These are phyloP conservation scores for Dipus sagitta DNA, from an alignment of 2,797 vertebrate genomes.

Conservation along the genomic window DNA sequence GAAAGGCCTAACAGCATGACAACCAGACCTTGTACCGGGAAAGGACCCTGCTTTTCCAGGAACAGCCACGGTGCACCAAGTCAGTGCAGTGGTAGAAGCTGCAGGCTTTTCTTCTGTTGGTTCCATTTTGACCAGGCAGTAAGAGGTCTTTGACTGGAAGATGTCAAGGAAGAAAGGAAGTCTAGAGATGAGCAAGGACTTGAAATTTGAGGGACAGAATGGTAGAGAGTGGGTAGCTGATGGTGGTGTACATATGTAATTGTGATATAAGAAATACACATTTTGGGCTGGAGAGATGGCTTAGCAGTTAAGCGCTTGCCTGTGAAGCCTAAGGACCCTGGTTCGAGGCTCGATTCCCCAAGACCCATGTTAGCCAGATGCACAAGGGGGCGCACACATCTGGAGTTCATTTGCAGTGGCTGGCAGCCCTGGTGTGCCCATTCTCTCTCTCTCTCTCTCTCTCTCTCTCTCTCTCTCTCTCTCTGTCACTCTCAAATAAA, in stretches of 20 bases:
- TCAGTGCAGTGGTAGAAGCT: not conserved
- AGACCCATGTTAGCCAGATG: too few relatives aligned
- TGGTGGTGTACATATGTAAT: not conserved
- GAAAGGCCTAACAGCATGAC: too few relatives aligned
- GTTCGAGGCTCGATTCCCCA: too few relatives aligned
- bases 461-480: too few relatives aligned
- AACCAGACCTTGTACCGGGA: not conserved
- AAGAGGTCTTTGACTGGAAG: not conserved
- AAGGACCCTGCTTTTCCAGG: not conserved
- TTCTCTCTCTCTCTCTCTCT: too few relatives aligned
- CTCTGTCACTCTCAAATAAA: too few relatives aligned
- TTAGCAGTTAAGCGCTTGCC: too few relatives aligned
- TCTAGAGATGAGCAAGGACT: not conserved
- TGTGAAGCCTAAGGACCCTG: too few relatives aligned
- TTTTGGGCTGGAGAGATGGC: too few relatives aligned
- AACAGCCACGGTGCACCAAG: not conserved
- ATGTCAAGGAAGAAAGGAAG: not conserved
- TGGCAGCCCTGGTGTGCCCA: too few relatives aligned
- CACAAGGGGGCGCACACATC: too few relatives aligned
- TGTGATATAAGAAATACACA: not conserved
- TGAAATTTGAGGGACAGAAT: not conserved
- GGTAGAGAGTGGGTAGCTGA: not conserved
- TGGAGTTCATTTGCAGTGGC: too few relatives aligned
- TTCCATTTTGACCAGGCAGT: not conserved
- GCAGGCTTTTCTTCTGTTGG: not conserved